These are phyloP conservation scores for Epizoanthus illoricatus DNA, from an alignment of 92 coral and sea anemone species.

Conservation along the genomic window DNA sequence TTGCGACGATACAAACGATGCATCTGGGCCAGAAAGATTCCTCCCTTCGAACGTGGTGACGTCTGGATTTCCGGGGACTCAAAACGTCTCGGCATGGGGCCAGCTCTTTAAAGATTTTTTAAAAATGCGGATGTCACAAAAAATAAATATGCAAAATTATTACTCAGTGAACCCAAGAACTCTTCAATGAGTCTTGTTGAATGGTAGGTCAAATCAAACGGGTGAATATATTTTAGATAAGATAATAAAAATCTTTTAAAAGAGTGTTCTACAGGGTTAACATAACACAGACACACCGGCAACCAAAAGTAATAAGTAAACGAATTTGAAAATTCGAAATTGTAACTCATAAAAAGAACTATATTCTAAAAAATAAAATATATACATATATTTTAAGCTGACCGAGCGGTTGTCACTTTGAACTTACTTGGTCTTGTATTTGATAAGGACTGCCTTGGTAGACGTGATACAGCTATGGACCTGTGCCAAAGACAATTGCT, in stretches of 20 bases:
- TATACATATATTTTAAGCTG: constrained; percentile 10
- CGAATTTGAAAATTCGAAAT: background rate
- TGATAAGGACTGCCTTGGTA: constrained; percentile 17
- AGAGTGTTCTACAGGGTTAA: too few relatives aligned
- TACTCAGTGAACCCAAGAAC: too few relatives aligned
- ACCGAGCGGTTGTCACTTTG: background rate
- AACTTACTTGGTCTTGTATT: constrained; percentile 9
- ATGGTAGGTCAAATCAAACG: too few relatives aligned
- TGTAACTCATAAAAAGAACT: constrained; percentile 1
- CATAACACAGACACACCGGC: background rate
- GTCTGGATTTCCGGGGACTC: too few relatives aligned
- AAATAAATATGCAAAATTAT: too few relatives aligned
- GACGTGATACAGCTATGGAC: constrained; percentile 11
- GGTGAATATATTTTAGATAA: too few relatives aligned
- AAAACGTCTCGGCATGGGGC: too few relatives aligned
- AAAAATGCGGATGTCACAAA: too few relatives aligned
- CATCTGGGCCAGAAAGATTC: constrained; percentile 5
- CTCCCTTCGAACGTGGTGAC: background rate
- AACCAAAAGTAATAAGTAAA: background rate
- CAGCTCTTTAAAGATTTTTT: too few relatives aligned
- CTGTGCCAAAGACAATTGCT: constrained; percentile 19
- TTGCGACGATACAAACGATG: constrained; percentile 2
- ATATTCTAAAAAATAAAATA: background rate
- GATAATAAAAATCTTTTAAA: too few relatives aligned
- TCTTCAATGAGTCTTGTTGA: too few relatives aligned